Base-by-base conservation (phyloP, 2,888 invertebrate species). In the Amiota mariae region DNA sequence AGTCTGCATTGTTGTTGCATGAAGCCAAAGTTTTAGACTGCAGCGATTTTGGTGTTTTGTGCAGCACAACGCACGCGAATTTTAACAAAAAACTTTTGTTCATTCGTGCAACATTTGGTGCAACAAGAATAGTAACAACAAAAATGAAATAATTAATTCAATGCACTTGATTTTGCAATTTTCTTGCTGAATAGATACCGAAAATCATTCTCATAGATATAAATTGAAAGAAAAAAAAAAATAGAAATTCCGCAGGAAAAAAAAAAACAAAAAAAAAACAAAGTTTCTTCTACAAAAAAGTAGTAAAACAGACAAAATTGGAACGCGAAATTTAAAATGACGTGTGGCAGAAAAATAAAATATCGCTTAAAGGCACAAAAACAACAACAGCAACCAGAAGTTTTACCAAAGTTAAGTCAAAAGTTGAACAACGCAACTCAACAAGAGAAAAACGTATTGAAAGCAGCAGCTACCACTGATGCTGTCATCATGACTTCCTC, bases 81-180 rank as follows among this genome's bases (percentile, higher is more conserved):
- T 51, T 18, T 2, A 20, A 67, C 67, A 13, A 51, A 49, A 67
- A 67, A 67, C 67, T 67, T 67, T 51, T 36, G 36, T 36, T 6
- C 36, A 6, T 36, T 61, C 13, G 18, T 61, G 61, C 61, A 18
- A 61, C 61, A 24, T 61, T 61, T 54, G 70, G 66, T 51, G 66
- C 72, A 72, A 46, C 64, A 75, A 73, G 71, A 73, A 51, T 70
- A 56, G 71, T 71, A 68, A 75, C 46, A 47, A 15, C 79, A 78
- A 81, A 80, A 83, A 85, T 86, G 85, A 81, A 81, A 86, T 85
- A 86, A 86, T 85, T 86, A 86, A 86, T 86, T 86, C 86, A 85
- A 82, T 86, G 84, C 84, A 81, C 81, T 85, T 80, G 81, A 82
- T 81, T 79, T 80, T 80, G 77, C 78, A 78, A 79, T 75, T 77